Base-by-base conservation (phyloP, 92 coral and sea anemone genomes). In the Isaurus tuberculatus region DNA sequence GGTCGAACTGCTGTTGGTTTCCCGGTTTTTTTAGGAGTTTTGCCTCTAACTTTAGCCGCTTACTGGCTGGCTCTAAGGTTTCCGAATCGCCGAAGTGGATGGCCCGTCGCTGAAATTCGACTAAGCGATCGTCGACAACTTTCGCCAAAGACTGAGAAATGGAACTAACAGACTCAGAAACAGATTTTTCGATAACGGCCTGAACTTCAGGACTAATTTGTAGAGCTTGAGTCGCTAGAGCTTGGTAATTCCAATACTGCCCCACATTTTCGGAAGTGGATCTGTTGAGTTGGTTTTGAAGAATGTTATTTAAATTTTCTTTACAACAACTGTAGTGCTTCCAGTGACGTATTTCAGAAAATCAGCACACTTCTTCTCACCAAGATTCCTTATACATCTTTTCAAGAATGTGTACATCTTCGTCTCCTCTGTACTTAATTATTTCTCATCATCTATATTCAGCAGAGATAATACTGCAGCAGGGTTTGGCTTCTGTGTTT, bases 401-500 rank as follows among this genome's bases (percentile, higher is more conserved):
- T 28, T 63, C 69, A 63, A 63, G 69, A 63, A 63, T 63, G 33
- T 63, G 34, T 27, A 63, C 34, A 63, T 63, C 69, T 63, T 63
- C 69, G 11, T 63, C 69, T 63, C 69, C 34, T 63, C 53, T 73
- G 79, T 27, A 28, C 69, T 27, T 33, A 63, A 63, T 63, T 63
- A 33, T 6, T 33, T 63, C 69, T 63, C 69, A 63, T 63, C 69
- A 63, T 63, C 34, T 63, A 63, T 27, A 63, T 63, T 63, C 34
- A 63, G 69, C 72, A 67, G 9, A 67, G 72, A 67, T 19, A 67
- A 67, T 67, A 67, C 72, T 15, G 72, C 72, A 67, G 72, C 48
- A 67, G 72, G 44, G 72, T 19, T 66, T 67, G 40, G 48, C 72
- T 67, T 67, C 72, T 67, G 72, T 67, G 72, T 67, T 67, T 67